Conservation (phyloP, 2,888 invertebrate species). For the Agrenia bidenticulata region DNA sequence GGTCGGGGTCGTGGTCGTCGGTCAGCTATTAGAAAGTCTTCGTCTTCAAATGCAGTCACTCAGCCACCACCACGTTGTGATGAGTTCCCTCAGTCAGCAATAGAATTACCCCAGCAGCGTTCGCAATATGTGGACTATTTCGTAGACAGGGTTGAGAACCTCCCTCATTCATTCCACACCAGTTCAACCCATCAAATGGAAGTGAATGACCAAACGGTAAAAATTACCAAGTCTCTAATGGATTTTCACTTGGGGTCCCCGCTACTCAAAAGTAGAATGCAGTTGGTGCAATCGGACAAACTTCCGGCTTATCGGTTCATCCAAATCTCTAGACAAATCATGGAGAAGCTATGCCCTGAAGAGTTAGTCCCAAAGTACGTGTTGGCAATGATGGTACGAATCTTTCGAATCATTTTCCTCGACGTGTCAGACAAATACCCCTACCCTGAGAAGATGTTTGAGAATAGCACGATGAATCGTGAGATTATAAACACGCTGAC, state of each 20-base stretch:
- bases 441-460: conserved; percentile 17
- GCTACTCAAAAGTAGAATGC: not conserved
- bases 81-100: conserved; percentile 14
- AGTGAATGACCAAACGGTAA: conserved; percentile 20
- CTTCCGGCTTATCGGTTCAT: conserved; percentile 26
- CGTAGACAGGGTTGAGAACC: not conserved
- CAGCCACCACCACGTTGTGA: conserved; percentile 13
- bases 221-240: conserved; percentile 20
- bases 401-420: conserved; percentile 29
- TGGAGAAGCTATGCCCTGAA: conserved; percentile 22
- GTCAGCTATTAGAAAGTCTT: not conserved
- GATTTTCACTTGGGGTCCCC: conserved; percentile 15
- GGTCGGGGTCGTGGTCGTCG: not conserved
- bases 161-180: conserved; percentile 18
- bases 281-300: not conserved
- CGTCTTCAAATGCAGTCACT: not conserved
- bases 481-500: conserved; percentile 19
- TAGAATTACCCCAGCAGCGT: conserved; percentile 17
- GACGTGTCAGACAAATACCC: conserved; percentile 22
- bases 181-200: conserved; percentile 24
- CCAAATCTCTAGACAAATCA: conserved; percentile 24
- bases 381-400: conserved; percentile 17
- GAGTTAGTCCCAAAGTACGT: conserved; percentile 19
- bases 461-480: not conserved
- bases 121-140: conserved; percentile 16